Conservation (phyloP, 53 echinoderm and acorn worm genomes). For the Paelopatides confundens region DNA sequence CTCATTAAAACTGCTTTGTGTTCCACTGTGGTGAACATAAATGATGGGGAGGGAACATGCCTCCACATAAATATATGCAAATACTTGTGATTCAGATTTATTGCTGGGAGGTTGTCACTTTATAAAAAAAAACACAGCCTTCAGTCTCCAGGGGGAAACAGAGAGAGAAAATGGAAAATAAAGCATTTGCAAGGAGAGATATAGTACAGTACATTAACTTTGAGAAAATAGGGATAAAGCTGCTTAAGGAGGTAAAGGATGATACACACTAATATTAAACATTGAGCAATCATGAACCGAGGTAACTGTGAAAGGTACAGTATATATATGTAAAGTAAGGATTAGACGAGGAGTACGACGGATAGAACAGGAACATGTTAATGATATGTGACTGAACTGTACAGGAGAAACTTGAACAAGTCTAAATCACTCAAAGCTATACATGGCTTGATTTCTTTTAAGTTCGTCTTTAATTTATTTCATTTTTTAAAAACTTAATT, state of each 20-base stretch:
- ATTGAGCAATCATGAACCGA: not conserved
- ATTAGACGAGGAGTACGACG: too few relatives aligned
- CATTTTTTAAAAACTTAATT: too few relatives aligned
- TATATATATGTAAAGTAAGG: too few relatives aligned
- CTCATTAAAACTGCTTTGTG: not conserved
- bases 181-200: not conserved
- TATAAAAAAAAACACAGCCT: not conserved
- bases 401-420: too few relatives aligned
- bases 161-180: too few relatives aligned
- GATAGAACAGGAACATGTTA: too few relatives aligned
- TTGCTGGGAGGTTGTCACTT: slow-evolving; percentile 27
- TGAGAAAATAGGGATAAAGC: not conserved
- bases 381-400: too few relatives aligned
- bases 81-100: slow-evolving; percentile 16
- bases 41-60: not conserved
- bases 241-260: not conserved
- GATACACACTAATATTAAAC: not conserved
- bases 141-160: not conserved
- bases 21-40: not conserved
- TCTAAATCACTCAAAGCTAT: too few relatives aligned
- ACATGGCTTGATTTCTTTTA: too few relatives aligned
- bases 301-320: too few relatives aligned
- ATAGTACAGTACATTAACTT: not conserved
- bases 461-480: too few relatives aligned
- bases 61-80: not conserved